Evolutionary conservation across 1,140 invertebrate genomes (phyloP).

Genomic region (Drosophila subpulchrella): DNA sequence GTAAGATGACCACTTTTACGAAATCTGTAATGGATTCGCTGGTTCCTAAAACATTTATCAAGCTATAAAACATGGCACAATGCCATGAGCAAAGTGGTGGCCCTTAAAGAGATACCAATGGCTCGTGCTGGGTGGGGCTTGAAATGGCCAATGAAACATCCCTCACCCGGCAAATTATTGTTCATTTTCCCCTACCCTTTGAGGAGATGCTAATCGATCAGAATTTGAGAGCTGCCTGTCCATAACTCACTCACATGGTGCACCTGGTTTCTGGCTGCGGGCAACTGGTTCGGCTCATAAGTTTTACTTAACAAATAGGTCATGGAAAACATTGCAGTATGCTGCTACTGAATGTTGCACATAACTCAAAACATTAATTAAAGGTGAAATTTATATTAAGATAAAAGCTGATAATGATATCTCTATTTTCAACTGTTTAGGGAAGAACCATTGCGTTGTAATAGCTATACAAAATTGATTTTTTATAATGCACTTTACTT

Average conservation of each 20-base stretch:
- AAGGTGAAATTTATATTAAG: too few species aligned
- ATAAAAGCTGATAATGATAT: too few species aligned
- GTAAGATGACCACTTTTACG: slow-evolving; percentile 18
- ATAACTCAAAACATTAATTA: not conserved
- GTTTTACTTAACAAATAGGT: slow-evolving; percentile 6
- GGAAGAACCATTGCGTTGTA: too few species aligned
- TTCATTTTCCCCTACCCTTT: slow-evolving; percentile 19
- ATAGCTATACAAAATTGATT: too few species aligned
- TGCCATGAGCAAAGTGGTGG: slow-evolving; percentile 39
- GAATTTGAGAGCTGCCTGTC: slow-evolving; percentile 18
- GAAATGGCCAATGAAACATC: slow-evolving; percentile 33
- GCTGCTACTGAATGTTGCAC: not conserved
- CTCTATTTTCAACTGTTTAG: not conserved
- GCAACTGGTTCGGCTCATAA: slow-evolving; percentile 15
- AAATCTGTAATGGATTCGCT: slow-evolving; percentile 33
- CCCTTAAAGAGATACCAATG: slow-evolving; percentile 18
- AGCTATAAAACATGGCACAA: slow-evolving; percentile 17
- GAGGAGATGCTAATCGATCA: slow-evolving; percentile 37
- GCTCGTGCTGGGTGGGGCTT: slow-evolving; percentile 37
- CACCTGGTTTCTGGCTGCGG: not conserved
- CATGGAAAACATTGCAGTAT: not conserved
- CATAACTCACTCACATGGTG: not conserved
- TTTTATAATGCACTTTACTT: too few species aligned
- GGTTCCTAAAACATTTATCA: slow-evolving; percentile 28
- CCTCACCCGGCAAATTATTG: slow-evolving; percentile 21